Percentiles rank a stretch among this genome's conserved stretches.
Conservation (phyloP, 2,113 vertebrate species). For the Ictidomys tridecemlineatus region DNA sequence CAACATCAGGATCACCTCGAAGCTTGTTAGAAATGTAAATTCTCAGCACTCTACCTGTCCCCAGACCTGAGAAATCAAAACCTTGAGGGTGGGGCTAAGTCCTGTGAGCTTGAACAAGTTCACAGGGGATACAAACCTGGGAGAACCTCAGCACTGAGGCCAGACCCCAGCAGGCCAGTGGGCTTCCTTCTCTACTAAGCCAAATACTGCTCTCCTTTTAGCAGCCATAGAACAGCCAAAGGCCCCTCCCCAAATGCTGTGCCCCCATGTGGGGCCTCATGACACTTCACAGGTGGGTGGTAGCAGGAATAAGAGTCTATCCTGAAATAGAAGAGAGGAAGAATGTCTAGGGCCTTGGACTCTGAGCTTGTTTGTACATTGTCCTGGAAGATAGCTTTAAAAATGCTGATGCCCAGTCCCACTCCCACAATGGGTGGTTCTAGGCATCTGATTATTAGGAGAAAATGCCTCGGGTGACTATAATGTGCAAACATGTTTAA, state of each 20-base stretch:
- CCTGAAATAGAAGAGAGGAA: not conserved
- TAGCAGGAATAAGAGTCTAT: not conserved
- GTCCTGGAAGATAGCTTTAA: not conserved
- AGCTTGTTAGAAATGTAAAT: not conserved
- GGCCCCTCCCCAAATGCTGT: not conserved
- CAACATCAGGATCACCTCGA: rapidly evolving
- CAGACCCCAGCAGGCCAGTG: not conserved
- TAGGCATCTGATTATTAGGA: not conserved
- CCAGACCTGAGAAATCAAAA: not conserved
- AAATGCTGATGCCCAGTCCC: not conserved
- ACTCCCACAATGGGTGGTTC: not conserved
- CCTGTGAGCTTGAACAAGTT: not conserved
- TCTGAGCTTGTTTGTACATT: not conserved
- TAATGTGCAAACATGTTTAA: not conserved
- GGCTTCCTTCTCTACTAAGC: not conserved
- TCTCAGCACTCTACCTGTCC: not conserved
- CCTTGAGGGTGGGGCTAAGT: not conserved
- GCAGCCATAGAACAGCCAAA: not conserved
- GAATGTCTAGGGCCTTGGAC: not conserved
- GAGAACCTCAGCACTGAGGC: not conserved
- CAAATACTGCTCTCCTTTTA: not conserved
- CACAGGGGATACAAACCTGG: not conserved
- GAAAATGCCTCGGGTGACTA: not conserved
- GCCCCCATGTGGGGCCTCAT: no score
- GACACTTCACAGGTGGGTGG: not conserved